phyloP scores from a whole-genome alignment of 2,797 vertebrate species.

The Cynodonichthys magdalenae region DNA sequence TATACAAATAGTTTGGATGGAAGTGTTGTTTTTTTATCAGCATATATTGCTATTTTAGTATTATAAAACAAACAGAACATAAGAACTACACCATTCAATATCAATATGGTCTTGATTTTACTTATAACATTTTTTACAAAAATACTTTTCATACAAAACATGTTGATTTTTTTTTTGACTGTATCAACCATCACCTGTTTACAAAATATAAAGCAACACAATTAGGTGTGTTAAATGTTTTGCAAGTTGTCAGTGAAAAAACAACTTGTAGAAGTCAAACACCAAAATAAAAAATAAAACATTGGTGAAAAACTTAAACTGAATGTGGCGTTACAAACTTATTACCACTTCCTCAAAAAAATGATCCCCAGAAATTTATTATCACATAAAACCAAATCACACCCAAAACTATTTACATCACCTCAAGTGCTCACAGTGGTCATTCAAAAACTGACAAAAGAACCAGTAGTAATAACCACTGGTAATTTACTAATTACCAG shows the following conservation, averaged over 20 bases:
- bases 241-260: no score
- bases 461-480: no score
- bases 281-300: no score
- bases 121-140: conserved; percentile 45
- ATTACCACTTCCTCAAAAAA: no score
- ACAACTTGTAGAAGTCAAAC: background rate
- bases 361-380: background rate
- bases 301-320: no score
- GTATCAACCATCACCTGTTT: conserved; percentile 13
- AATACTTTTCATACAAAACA: conserved; percentile 60
- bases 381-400: background rate
- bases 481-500: no score
- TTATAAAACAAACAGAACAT: no score
- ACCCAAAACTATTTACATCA: background rate
- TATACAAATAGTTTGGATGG: no score
- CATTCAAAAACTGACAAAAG: no score
- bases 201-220: conserved; percentile 7
- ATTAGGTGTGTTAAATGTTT: conserved; percentile 8
- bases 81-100: background rate
- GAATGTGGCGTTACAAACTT: no score
- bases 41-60: background rate
- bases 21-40: background rate
- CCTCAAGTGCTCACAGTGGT: no score
- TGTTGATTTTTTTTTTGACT: conserved; percentile 17
- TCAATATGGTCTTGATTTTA: conserved; percentile 22